Base-by-base conservation (phyloP, 2,797 vertebrate species). In the Bovichtus variegatus region DNA sequence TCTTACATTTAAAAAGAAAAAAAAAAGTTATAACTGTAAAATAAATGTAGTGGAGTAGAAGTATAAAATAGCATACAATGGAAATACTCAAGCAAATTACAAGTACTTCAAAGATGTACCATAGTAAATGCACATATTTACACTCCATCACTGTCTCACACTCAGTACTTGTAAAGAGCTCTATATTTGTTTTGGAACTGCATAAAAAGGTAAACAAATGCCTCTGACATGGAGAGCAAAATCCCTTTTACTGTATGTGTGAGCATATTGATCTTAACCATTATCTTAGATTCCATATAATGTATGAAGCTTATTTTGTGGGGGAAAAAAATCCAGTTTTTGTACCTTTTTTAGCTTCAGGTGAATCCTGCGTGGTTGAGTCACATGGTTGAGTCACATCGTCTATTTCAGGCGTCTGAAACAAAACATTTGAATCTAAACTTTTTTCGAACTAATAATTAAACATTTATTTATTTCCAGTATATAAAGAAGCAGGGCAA, bases 321-420 rank as follows among this genome's bases (percentile, higher is more conserved):
- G 1, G 16, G 53, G 62, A 2, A n/a, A 75, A 41, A 79, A 61
- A 78, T 72, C 27, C 23, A 34, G 19, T 34, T 31, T 36, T 50
- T 77, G 55, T 88, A 95, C 95, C 94, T 88, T 83, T 84, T 27
- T 90, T 75, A 65, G 71, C 61, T 71, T 91, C 86, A 74, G 86
- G 70, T 66, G 84, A 81, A 80, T 91, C 90, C 50, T 76, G 77
- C 43, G 69, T 29, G 41, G 82, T n/a, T n/a, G n/a, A n/a, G n/a
- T n/a, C n/a, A n/a, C n/a, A 63, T 0, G 66, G 65, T 71, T 91
- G 87, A 62, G 59, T 58, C 16, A n/a, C 84, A 9, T 72, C 53
- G 3, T 71, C 71, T 66, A 19, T 81, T 34, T 90, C 79, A 21
- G 88, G 75, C 27, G 90, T 80, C 94, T 96, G 80, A 46, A 76